phyloP scores from a whole-genome alignment of 1,140 invertebrate species.

The Alviniconcha marisindica region DNA sequence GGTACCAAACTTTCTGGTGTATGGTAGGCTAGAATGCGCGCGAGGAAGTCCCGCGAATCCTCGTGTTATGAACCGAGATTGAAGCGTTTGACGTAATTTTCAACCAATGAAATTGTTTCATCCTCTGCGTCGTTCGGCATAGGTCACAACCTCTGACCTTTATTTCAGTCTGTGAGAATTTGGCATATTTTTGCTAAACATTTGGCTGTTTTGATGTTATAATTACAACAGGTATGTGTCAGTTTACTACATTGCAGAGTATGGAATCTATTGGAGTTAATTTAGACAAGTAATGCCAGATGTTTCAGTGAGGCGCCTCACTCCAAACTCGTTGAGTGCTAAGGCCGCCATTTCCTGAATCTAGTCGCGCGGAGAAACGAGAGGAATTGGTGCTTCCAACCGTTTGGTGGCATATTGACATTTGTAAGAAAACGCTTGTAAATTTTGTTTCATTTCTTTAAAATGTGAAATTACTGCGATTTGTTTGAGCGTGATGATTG shows the following conservation, averaged over 20 bases:
- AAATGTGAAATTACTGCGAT: not conserved
- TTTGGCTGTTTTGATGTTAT: conserved; percentile 17
- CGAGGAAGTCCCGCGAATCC: conserved; percentile 42
- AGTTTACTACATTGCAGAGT: not conserved
- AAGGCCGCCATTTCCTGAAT: conserved; percentile 39
- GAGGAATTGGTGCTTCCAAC: conserved; percentile 21
- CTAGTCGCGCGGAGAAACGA: conserved; percentile 28
- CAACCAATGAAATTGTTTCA: conserved; percentile 63
- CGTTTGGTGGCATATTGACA: not conserved
- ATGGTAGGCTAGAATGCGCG: conserved; percentile 32
- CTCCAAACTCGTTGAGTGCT: conserved; percentile 2
- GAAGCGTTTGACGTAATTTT: conserved; percentile 58
- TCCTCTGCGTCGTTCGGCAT: conserved; percentile 57
- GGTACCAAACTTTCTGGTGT: not conserved
- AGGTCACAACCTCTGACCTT: conserved; percentile 76
- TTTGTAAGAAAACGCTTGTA: not conserved
- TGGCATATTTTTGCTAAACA: conserved; percentile 42
- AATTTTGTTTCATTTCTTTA: not conserved
- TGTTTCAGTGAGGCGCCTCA: conserved; percentile 38
- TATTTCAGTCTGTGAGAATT: conserved; percentile 63
- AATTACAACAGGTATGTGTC: conserved; percentile 17
- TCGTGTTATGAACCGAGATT: conserved; percentile 47
- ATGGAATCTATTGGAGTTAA: not conserved
- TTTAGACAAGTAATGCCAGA: not conserved
- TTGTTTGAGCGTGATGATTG: not conserved